Conservation (phyloP, 2,113 vertebrate species). For the Sardina pilchardus region DNA sequence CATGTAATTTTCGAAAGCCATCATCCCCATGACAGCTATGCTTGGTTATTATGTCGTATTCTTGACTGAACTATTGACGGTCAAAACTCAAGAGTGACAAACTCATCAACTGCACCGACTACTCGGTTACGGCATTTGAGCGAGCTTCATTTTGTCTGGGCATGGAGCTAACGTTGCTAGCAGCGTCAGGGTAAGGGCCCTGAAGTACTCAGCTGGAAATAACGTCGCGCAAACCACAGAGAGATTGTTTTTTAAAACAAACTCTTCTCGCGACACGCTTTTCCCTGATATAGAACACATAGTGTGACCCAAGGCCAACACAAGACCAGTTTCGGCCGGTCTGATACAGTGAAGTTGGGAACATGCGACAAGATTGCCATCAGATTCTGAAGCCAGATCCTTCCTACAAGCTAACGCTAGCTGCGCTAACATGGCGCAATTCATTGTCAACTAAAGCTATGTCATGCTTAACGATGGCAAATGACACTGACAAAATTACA, state of each 20-base stretch:
- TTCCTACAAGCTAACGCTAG: neutral
- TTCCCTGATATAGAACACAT: neutral
- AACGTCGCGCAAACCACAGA: neutral
- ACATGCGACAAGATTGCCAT: conserved; percentile 6
- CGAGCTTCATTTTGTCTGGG: neutral
- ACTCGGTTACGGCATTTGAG: neutral
- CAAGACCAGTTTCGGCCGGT: neutral
- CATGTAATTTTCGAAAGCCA: neutral
- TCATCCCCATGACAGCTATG: neutral
- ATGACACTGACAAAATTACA: neutral
- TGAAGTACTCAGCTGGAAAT: neutral
- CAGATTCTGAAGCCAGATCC: neutral
- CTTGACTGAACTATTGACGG: neutral
- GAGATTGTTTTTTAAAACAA: neutral
- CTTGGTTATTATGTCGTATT: neutral
- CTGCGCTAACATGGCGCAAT: neutral
- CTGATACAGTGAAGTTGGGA: neutral
- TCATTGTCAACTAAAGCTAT: neutral
- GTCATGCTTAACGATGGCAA: neutral
- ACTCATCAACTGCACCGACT: neutral
- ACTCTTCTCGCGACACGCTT: neutral
- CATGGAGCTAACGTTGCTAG: neutral
- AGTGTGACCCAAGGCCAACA: neutral
- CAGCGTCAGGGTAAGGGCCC: neutral
- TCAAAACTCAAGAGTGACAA: neutral